A percentile compares a stretch with the other conserved stretches of the same genome.
These are phyloP conservation scores for Acanthisitta chloris DNA, from an alignment of 2,113 vertebrate genomes.

Conservation along the genomic window DNA sequence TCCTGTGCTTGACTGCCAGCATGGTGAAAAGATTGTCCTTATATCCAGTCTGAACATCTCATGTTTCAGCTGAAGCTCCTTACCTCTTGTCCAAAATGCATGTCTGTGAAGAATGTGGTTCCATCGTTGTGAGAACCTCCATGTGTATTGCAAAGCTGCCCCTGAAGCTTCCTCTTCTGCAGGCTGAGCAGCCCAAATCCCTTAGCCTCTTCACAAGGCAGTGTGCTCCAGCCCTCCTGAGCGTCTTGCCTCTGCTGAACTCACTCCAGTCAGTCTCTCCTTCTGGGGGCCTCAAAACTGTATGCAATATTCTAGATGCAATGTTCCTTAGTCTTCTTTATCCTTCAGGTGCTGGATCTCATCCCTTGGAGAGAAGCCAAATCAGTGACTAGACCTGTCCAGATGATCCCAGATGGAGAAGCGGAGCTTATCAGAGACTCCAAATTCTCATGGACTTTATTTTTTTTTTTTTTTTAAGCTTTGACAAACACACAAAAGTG, in stretches of 20 bases:
- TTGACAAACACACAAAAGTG: conserved; percentile 77
- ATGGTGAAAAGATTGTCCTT: neutral
- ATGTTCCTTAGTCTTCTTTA: conserved; percentile 32
- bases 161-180: neutral
- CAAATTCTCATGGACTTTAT: conserved; percentile 60
- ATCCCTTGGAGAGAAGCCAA: conserved; percentile 52
- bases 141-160: neutral
- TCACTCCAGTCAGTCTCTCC: neutral
- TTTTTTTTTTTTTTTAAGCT: conserved; percentile 69
- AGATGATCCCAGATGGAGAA: conserved; percentile 62
- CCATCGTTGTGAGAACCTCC: neutral
- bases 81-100: neutral
- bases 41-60: neutral
- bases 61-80: neutral
- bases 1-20: neutral
- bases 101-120: neutral
- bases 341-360: conserved; percentile 70
- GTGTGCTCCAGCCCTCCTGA: neutral
- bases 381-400: conserved; percentile 67
- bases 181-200: neutral
- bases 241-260: neutral
- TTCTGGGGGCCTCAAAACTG: neutral
- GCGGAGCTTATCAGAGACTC: conserved; percentile 61
- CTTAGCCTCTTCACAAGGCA: neutral
- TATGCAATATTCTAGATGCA: neutral